Evolutionary conservation across 1,140 invertebrate genomes (phyloP), one percentile per base, ranked within the genome.

Genomic region (Penaeus indicus): DNA sequence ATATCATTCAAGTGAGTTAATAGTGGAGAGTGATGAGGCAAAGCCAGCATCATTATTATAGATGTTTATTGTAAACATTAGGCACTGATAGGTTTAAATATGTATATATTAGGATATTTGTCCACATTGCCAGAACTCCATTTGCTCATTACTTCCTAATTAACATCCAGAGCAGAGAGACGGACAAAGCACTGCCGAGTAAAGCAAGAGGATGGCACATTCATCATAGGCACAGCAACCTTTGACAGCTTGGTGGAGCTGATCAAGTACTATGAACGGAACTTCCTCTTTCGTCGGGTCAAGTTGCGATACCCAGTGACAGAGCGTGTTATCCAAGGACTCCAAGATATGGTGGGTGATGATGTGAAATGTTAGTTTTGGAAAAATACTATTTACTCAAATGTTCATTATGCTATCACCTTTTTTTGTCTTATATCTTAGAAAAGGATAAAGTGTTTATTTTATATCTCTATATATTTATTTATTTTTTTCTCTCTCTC

Each of bases 101-200:
- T 13, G 54, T 54, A 54, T 54, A 54, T 54, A 0, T 54, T 0
- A 54, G 54, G 54, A 54, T 2, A 11, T 8, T 54, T 7, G 16
- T 54, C 54, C 54, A 54, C 54, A 54, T 10, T 54, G 54, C 54
- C 54, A 16, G 54, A 54, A 54, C 54, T 8, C 54, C 11, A 54
- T 54, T 54, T 54, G 11, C 16, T 54, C 54, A 54, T 54, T 54
- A 11, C 16, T 11, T 16, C 54, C 54, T 54, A 1, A 54, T 90
- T 91, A 90, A 54, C 54, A 54, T 47, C 91, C 88, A 97, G 97
- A 92, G 97, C 97, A 38, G 97, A 98, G 91, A 96, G 96, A 32
- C 96, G 97, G 93, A 98, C 99, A 84, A 99, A 99, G 92, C 98
- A 99, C 92, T 99, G 98, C 93, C 95, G 97, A 81, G 97, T 99